These are phyloP conservation scores for Cherax destructor DNA, from an alignment of 1,140 invertebrate species.

Conservation along the genomic window DNA sequence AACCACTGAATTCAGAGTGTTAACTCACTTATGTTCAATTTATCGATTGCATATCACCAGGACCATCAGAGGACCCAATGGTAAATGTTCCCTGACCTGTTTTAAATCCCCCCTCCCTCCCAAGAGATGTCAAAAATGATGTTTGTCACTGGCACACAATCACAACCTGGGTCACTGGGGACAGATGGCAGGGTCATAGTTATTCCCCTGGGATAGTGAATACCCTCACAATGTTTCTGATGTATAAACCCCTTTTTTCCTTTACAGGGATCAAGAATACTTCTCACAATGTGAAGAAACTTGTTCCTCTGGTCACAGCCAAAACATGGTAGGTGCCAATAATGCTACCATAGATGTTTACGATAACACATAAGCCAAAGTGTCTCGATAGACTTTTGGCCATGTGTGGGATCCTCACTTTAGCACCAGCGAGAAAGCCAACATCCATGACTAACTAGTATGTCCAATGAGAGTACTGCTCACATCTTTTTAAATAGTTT, in stretches of 20 bases:
- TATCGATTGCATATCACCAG: conserved; percentile 13
- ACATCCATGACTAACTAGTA: neutral
- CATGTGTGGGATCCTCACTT: conserved; percentile 1
- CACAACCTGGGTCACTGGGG: conserved; percentile 31
- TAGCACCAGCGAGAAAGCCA: conserved; percentile 2
- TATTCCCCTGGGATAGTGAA: neutral
- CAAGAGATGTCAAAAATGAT: neutral
- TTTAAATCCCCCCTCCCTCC: neutral
- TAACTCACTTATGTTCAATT: neutral
- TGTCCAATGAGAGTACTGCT: neutral
- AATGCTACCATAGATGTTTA: conserved; percentile 24
- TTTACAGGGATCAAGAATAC: conserved; percentile 6
- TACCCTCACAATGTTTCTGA: neutral
- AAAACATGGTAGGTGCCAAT: conserved; percentile 33
- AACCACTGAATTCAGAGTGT: conserved; percentile 2
- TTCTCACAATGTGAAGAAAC: neutral
- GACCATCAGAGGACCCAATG: neutral
- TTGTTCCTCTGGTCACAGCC: conserved; percentile 36
- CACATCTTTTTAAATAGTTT: neutral
- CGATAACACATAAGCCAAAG: conserved; percentile 19
- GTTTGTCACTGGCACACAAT: conserved; percentile 13
- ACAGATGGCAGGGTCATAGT: conserved; percentile 4
- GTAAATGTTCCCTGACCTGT: conserved; percentile 18
- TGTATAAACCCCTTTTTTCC: neutral
- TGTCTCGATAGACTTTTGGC: neutral